Evolutionary conservation across 2,797 vertebrate species (phyloP).

Genomic region (Petrocephalus sullivani): DNA sequence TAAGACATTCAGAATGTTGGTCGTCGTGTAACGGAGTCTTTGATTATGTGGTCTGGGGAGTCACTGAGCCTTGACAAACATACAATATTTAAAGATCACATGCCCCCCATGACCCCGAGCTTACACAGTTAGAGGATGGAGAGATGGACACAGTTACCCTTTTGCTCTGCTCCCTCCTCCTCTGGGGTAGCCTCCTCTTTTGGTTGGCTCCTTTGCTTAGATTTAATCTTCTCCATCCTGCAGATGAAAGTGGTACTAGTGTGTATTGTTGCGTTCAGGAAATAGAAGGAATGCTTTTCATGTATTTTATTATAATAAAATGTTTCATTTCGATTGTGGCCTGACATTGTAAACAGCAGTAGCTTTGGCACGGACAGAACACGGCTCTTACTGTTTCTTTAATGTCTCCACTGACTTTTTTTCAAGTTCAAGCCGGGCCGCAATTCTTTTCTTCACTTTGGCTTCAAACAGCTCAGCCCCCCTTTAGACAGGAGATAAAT

Average conservation of each 20-base stretch:
- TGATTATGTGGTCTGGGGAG: too few relatives aligned
- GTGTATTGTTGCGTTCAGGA: neutral
- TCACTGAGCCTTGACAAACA: neutral
- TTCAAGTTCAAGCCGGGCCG: slow-evolving; percentile 57
- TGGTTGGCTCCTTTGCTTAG: slow-evolving; percentile 55
- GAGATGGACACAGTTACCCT: slow-evolving; percentile 22
- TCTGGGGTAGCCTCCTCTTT: slow-evolving; percentile 22
- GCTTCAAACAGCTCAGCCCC: slow-evolving; percentile 68
- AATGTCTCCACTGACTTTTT: slow-evolving; percentile 61
- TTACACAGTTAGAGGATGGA: neutral
- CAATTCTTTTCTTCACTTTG: slow-evolving; percentile 62
- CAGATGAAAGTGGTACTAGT: slow-evolving; percentile 7
- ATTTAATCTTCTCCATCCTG: slow-evolving; percentile 71
- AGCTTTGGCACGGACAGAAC: neutral
- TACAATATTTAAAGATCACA: neutral
- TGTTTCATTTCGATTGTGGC: neutral
- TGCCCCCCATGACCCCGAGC: neutral
- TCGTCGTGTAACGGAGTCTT: neutral
- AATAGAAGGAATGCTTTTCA: neutral
- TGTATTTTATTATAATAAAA: neutral
- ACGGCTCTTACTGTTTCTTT: slow-evolving; percentile 59
- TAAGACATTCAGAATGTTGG: neutral
- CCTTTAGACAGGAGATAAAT: slow-evolving; percentile 40
- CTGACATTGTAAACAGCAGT: neutral
- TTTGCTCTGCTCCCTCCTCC: neutral